phyloP scores from a whole-genome alignment of 2,797 vertebrate genomes.

The Phrynocephalus vlangalii region DNA sequence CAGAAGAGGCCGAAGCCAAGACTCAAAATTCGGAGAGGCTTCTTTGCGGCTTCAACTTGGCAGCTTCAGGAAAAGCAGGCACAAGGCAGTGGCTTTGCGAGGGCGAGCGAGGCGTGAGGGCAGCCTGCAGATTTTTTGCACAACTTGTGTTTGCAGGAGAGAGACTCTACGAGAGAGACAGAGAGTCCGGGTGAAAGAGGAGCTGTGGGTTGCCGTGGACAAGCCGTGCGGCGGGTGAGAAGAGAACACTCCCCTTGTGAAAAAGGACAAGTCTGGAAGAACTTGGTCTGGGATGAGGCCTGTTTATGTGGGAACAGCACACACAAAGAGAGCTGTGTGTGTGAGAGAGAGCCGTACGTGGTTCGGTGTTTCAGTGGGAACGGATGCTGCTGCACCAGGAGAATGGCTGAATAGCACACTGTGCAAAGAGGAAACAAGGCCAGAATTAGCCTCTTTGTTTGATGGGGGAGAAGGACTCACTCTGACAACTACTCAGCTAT shows the following conservation, averaged over 20 bases:
- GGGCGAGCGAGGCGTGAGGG: too few species aligned
- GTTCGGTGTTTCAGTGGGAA: not conserved
- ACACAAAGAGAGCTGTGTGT: rapidly evolving
- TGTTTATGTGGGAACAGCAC: rapidly evolving
- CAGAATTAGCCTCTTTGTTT: not conserved
- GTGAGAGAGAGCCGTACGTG: not conserved
- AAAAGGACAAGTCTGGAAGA: not conserved
- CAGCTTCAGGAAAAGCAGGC: too few species aligned
- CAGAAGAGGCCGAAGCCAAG: too few species aligned
- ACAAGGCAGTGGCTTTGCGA: too few species aligned
- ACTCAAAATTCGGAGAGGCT: too few species aligned
- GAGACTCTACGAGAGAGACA: not conserved
- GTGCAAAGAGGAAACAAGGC: not conserved
- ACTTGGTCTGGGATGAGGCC: rapidly evolving
- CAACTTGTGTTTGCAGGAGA: not conserved
- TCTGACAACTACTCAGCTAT: not conserved
- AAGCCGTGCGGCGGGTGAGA: not conserved
- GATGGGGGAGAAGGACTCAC: not conserved
- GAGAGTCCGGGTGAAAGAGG: not conserved
- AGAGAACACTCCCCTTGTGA: not conserved
- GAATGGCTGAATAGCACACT: not conserved
- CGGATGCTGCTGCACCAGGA: not conserved
- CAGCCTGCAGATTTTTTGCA: not conserved
- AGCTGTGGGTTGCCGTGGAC: not conserved
- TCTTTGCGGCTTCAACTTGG: too few species aligned